Percentiles rank a stretch among this genome's conserved stretches.
Conservation (phyloP, 2,113 vertebrate genomes). For the Ailuropoda melanoleuca region DNA sequence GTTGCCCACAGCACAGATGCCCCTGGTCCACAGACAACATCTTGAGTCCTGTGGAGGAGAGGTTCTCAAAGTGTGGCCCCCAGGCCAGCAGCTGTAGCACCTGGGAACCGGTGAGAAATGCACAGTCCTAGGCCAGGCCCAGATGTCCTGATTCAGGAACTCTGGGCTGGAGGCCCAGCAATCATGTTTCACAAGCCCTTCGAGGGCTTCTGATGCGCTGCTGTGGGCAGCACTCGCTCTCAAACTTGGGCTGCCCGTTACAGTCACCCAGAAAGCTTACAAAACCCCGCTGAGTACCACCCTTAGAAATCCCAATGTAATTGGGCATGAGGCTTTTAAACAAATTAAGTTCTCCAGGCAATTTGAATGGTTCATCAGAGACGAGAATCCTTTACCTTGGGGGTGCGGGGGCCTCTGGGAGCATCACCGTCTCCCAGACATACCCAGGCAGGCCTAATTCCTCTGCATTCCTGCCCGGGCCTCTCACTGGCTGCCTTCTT, state of each 20-base stretch:
- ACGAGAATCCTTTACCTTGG: not conserved
- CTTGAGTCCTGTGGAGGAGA: not conserved
- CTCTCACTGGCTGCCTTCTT: constrained; percentile 58
- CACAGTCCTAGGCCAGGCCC: not conserved
- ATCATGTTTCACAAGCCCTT: not conserved
- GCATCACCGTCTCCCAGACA: not conserved
- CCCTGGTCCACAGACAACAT: not conserved
- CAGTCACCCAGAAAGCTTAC: not conserved
- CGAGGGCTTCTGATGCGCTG: not conserved
- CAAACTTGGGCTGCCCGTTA: not conserved
- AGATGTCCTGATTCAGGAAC: not conserved
- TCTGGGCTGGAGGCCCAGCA: not conserved
- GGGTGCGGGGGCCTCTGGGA: not conserved
- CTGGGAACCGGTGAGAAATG: not conserved
- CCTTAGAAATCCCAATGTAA: not conserved
- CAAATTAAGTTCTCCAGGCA: not conserved
- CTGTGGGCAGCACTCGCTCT: not conserved
- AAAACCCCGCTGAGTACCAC: not conserved
- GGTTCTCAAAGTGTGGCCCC: not conserved
- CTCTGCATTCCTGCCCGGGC: constrained; percentile 62
- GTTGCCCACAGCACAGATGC: not conserved
- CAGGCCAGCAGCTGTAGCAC: not conserved
- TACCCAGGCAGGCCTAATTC: constrained; percentile 5
- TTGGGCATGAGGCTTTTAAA: not conserved
- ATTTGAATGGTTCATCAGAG: not conserved